phyloP scores from a whole-genome alignment of 2,113 vertebrate species.

The Gymnobelideus leadbeateri region DNA sequence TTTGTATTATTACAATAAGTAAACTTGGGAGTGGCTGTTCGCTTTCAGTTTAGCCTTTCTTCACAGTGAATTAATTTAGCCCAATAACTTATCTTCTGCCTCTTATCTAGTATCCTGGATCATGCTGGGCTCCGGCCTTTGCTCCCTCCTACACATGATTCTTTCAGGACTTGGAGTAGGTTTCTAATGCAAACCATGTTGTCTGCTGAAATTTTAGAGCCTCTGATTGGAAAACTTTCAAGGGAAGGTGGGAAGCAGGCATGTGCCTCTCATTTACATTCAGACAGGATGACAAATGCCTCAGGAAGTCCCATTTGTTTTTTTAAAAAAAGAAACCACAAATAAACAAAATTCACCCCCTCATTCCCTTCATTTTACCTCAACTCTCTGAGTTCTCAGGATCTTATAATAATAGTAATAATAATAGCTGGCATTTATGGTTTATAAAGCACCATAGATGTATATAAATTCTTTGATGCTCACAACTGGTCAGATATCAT shows the following conservation, averaged over 20 bases:
- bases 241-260: not conserved
- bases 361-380: not conserved
- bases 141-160: not conserved
- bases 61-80: not conserved
- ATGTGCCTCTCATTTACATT: not conserved
- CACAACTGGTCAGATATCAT: not conserved
- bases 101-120: not conserved
- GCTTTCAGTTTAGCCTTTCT: not conserved
- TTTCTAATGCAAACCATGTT: not conserved
- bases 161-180: not conserved
- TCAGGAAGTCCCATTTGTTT: conserved; percentile 9
- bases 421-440: not conserved
- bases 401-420: not conserved
- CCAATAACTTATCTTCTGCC: not conserved
- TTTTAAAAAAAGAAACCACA: not conserved
- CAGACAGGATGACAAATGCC: conserved; percentile 18
- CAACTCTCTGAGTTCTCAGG: not conserved
- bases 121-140: not conserved
- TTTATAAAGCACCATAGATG: not conserved
- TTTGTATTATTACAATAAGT: not conserved
- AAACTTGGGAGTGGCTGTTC: not conserved
- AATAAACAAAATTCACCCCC: not conserved
- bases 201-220: conserved; percentile 14
- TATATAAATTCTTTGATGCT: not conserved
- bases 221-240: not conserved